Base-by-base conservation (phyloP, 92 coral and sea anemone species). In the Palythoa heliodiscus region DNA sequence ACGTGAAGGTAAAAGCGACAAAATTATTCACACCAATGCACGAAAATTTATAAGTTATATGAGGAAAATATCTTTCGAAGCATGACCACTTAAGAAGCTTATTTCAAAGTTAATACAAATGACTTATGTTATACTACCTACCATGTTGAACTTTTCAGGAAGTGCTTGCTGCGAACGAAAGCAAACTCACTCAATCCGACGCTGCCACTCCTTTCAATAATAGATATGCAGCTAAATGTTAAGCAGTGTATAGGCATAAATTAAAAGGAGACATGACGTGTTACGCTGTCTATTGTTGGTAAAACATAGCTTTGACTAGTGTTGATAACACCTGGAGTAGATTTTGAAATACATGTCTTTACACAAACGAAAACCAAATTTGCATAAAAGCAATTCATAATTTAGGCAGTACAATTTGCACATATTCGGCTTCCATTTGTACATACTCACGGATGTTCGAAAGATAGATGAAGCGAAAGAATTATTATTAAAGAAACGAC, bases 271-370 rank as follows among this genome's bases (percentile, higher is more conserved):
- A 78, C 55, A 74, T 74, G 78, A 74, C 78, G 78, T 50, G 55
- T 48, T 14, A 43, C 14, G 82, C n/a, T 54, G 53, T 55, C 52
- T 24, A 55, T 77, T 60, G 55, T 60, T 78, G 53, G 61, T 60
- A 37, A 37, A n/a, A 38, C 43, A 58, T 57, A 61, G 52, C 53
- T 29, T 60, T 78, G 47, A 24, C 52, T 25, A 13, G 52, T 16
- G 38, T 78, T 61, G 83, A 78, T 77, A 78, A 64, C 83, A 78
- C 83, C 83, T 78, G 83, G 52, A 58, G 71, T 38, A n/a, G 10
- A 61, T 60, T 61, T 39, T 78, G 50, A 78, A 38, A 78, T 52
- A 39, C 83, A 78, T 38, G 37, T 19, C 25, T n/a, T 19, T 25
- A 57, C 16, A 25, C 10, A 78, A 61, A 78, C 83, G n/a, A 78